These are phyloP conservation scores for Solenopsis fugax DNA, from an alignment of 1,140 invertebrate genomes.

Conservation along the genomic window DNA sequence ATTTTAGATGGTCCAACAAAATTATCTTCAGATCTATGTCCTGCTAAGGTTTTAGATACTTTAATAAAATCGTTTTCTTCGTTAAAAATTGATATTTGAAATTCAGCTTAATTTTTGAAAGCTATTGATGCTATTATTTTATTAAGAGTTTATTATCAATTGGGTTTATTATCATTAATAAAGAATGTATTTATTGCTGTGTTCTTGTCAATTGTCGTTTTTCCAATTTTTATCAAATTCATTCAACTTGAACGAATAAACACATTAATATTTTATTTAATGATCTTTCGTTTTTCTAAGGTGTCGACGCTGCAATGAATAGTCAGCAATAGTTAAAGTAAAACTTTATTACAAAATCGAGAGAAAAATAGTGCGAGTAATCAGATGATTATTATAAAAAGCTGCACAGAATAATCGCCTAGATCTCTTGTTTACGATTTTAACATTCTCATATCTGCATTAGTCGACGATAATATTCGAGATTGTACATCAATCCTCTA, in stretches of 20 bases:
- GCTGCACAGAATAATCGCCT: not conserved
- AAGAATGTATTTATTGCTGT: not conserved
- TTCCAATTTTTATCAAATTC: not conserved
- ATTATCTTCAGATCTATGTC: no score
- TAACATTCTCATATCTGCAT: not conserved
- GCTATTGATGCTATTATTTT: not conserved
- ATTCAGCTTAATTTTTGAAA: not conserved
- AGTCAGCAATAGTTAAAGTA: not conserved
- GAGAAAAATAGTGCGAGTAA: not conserved
- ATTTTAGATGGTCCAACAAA: no score
- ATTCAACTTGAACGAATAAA: not conserved
- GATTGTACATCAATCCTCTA: not conserved
- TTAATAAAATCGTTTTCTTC: no score
- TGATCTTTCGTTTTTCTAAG: not conserved
- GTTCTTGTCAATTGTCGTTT: not conserved
- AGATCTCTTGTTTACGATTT: slow-evolving; percentile 4
- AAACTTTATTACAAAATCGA: not conserved
- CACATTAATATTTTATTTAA: not conserved
- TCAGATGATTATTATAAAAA: slow-evolving; percentile 13
- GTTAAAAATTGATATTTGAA: not conserved
- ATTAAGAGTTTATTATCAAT: not conserved
- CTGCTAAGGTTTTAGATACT: no score
- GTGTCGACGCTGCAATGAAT: not conserved
- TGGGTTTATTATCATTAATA: not conserved
- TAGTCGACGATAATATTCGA: slow-evolving; percentile 28